phyloP scores from a whole-genome alignment of 2,888 invertebrate genomes.

The Tenthredo scrophulariae region DNA sequence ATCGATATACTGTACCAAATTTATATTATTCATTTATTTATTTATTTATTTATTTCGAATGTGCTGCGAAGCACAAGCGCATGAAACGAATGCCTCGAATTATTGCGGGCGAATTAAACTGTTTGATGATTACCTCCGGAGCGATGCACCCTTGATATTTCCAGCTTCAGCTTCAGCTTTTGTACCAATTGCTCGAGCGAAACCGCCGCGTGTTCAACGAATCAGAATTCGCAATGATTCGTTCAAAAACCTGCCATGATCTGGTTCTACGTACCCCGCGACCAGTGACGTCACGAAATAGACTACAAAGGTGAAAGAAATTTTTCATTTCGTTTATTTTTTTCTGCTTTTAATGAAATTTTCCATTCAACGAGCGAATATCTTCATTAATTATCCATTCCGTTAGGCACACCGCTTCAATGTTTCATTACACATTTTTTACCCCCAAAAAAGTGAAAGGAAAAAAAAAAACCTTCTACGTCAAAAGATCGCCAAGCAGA shows the following conservation, averaged over 20 bases:
- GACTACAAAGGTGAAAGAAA: neutral
- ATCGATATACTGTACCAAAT: neutral
- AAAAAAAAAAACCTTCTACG: neutral
- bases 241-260: neutral
- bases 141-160: constrained; percentile 47
- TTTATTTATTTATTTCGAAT: constrained; percentile 19
- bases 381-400: neutral
- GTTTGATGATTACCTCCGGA: constrained; percentile 50
- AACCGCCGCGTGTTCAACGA: constrained; percentile 20
- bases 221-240: constrained; percentile 44
- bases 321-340: neutral
- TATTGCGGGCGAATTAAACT: constrained; percentile 53
- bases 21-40: neutral
- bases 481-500: neutral
- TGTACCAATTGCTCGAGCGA: constrained; percentile 20
- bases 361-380: neutral
- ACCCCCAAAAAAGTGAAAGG: neutral
- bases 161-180: neutral
- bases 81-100: constrained; percentile 49
- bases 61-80: constrained; percentile 36
- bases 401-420: neutral
- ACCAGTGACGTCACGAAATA: neutral
- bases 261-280: neutral
- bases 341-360: neutral
- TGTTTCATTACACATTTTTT: neutral